Percentiles rank a stretch among this genome's conserved stretches.
Evolutionary conservation across 2,888 invertebrate genomes (phyloP).

Genomic region (Pheosia tremula): DNA sequence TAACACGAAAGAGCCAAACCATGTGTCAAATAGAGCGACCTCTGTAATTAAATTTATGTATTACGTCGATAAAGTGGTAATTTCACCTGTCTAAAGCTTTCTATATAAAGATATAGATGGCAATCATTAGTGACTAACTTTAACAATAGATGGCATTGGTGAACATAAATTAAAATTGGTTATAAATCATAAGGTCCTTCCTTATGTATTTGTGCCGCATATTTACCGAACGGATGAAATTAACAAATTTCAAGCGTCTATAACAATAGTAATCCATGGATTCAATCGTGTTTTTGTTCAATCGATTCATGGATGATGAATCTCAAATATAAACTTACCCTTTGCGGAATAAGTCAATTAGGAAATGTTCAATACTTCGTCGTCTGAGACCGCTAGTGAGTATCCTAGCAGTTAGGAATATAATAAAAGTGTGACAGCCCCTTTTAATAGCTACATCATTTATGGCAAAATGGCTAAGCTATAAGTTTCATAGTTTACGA

Average conservation of each 20-base stretch:
- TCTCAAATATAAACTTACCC: too few relatives aligned
- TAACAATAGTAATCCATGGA: too few relatives aligned
- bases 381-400: background rate
- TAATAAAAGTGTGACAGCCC: slow-evolving; percentile 24
- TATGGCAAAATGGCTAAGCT: slow-evolving; percentile 18
- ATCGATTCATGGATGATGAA: too few relatives aligned
- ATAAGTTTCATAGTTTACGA: slow-evolving; percentile 33
- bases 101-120: background rate
- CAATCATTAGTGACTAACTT: background rate
- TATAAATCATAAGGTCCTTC: background rate
- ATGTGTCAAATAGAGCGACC: slow-evolving; percentile 8
- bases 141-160: background rate
- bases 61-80: background rate
- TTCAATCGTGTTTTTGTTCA: too few relatives aligned
- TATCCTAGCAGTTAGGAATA: background rate
- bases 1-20: background rate
- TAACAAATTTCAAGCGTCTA: too few relatives aligned
- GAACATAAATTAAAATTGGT: background rate
- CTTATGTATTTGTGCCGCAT: too few relatives aligned
- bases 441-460: slow-evolving; percentile 19
- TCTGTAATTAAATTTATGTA: slow-evolving; percentile 9
- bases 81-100: background rate
- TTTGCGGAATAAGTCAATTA: too few relatives aligned
- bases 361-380: too few relatives aligned
- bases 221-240: too few relatives aligned